A percentile compares a stretch with the other conserved stretches of the same genome.
Evolutionary conservation across 1,140 invertebrate species (phyloP).

Genomic region (Trachymyrmex septentrionalis): DNA sequence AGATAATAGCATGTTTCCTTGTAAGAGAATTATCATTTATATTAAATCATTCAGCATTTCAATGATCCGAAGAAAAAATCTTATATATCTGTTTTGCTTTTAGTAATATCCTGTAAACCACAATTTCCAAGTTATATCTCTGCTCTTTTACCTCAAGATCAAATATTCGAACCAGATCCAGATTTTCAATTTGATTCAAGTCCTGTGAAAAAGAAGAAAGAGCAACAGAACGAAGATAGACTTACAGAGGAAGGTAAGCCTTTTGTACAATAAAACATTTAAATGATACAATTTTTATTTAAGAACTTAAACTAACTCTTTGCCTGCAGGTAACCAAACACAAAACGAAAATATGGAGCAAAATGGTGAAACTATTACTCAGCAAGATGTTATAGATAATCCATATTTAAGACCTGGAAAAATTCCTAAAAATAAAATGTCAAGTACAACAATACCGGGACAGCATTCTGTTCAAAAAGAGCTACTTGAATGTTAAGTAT

Average conservation of each 20-base stretch:
- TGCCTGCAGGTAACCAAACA: conserved; percentile 68
- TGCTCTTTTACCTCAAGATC: conserved; percentile 96
- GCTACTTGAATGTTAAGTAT: conserved; percentile 44
- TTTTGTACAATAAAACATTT: conserved; percentile 66
- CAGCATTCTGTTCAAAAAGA: conserved; percentile 66
- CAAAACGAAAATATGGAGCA: conserved; percentile 82
- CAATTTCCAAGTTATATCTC: conserved; percentile 93
- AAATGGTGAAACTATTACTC: conserved; percentile 85
- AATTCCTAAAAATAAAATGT: conserved; percentile 87
- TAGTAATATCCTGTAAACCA: conserved; percentile 96
- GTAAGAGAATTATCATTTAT: conserved; percentile 87
- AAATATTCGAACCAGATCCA: conserved; percentile 97
- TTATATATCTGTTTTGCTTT: conserved; percentile 80
- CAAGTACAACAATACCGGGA: conserved; percentile 46
- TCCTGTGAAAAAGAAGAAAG: conserved; percentile 88
- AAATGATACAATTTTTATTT: conserved; percentile 22
- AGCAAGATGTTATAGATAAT: conserved; percentile 93
- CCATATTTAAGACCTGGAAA: conserved; percentile 94
- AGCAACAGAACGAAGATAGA: conserved; percentile 85
- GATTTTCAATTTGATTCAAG: conserved; percentile 89
- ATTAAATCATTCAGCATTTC: conserved; percentile 4
- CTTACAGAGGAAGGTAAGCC: conserved; percentile 83
- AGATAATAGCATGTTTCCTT: conserved; percentile 94
- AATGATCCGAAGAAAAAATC: conserved; percentile 7
- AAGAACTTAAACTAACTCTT: conserved; percentile 58